Evolutionary conservation across 2,888 invertebrate species (phyloP).

Genomic region (Conomelus anceps): DNA sequence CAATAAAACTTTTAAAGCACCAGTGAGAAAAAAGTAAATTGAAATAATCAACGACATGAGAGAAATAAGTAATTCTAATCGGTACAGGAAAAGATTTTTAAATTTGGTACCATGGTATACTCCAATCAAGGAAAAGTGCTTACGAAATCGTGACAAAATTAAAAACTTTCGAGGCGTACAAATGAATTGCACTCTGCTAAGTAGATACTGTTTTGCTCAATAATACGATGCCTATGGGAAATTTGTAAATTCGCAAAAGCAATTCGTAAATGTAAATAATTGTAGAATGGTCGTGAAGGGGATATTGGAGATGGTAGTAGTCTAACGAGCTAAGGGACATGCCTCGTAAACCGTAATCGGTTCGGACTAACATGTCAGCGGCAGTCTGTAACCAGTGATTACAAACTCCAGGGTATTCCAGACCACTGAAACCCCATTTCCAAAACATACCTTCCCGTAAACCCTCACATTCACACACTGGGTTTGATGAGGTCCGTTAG

Average conservation of each 20-base stretch:
- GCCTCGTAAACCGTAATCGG: neutral
- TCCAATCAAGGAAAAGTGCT: too few species aligned
- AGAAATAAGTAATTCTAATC: too few species aligned
- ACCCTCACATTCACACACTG: neutral
- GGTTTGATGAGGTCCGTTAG: neutral
- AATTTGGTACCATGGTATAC: too few species aligned
- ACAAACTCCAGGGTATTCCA: neutral
- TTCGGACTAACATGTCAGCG: neutral
- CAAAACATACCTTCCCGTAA: neutral
- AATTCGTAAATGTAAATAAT: neutral
- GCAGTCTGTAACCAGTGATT: neutral
- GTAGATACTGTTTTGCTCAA: neutral
- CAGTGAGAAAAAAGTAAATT: too few species aligned
- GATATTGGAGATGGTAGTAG: neutral
- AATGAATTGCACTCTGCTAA: too few species aligned
- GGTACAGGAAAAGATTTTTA: too few species aligned
- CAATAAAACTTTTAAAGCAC: too few species aligned
- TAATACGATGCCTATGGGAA: neutral
- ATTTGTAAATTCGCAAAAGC: neutral
- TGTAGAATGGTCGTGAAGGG: neutral
- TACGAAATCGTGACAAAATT: too few species aligned
- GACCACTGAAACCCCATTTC: neutral
- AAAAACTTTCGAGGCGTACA: too few species aligned
- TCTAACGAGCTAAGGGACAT: neutral
- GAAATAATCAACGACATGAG: too few species aligned